Conservation (phyloP, 53 echinoderm and acorn worm genomes). For the Echinometra lucunter region DNA sequence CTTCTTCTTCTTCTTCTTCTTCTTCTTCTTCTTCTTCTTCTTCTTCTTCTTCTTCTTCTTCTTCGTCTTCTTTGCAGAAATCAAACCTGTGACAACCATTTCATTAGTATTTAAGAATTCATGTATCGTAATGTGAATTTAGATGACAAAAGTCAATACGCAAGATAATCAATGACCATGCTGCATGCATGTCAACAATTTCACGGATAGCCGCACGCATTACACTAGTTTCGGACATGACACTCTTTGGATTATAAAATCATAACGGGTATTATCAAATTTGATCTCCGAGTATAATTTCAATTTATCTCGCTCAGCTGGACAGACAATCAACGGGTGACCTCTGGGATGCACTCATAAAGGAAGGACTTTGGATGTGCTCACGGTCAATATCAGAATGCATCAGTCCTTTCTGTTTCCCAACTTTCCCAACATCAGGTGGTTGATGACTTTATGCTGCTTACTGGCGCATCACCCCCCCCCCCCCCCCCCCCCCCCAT, state of each 20-base stretch:
- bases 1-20: too few species aligned
- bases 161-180: not conserved
- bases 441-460: not conserved
- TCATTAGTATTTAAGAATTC: too few species aligned
- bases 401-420: not conserved
- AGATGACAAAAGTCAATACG: too few species aligned
- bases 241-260: not conserved
- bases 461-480: not conserved
- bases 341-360: not conserved
- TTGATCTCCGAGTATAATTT: not conserved
- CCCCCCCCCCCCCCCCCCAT: too few species aligned
- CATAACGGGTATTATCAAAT: not conserved
- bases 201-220: not conserved
- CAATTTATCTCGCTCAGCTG: constrained; percentile 13
- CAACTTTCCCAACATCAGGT: not conserved
- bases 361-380: not conserved
- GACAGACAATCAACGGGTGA: constrained; percentile 12
- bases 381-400: not conserved
- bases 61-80: too few species aligned
- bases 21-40: too few species aligned
- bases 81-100: too few species aligned
- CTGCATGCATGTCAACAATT: not conserved
- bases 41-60: too few species aligned
- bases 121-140: too few species aligned
- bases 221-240: not conserved